phyloP scores from a whole-genome alignment of 2,797 vertebrate species.

The Salarias fasciatus region DNA sequence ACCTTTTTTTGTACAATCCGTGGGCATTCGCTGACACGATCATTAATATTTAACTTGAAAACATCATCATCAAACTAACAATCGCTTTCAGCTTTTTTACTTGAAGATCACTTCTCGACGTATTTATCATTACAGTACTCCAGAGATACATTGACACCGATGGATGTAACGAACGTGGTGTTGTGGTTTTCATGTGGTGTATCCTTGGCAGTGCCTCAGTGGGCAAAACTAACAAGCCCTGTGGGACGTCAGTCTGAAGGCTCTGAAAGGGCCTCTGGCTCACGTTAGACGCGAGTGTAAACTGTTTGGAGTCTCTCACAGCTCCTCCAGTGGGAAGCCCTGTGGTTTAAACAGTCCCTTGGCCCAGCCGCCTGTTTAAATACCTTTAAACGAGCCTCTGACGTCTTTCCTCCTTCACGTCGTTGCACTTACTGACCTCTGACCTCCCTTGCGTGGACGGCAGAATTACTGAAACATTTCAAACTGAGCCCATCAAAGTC shows the following conservation, averaged over 20 bases:
- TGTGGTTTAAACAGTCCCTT: constrained; percentile 3
- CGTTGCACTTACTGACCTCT: constrained; percentile 16
- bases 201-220: constrained; percentile 31
- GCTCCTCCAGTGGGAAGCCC: constrained; percentile 1
- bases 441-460: constrained; percentile 17
- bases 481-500: constrained; percentile 5
- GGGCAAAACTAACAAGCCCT: constrained; percentile 26
- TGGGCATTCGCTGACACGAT: constrained; percentile 24
- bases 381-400: constrained; percentile 28
- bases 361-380: constrained; percentile 4
- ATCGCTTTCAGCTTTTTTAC: constrained; percentile 20
- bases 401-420: constrained; percentile 10
- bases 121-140: constrained; percentile 18
- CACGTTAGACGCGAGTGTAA: constrained; percentile 7
- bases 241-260: constrained; percentile 23
- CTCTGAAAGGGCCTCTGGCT: constrained; percentile 27
- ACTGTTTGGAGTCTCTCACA: constrained; percentile 26
- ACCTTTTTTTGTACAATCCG: constrained; percentile 18
- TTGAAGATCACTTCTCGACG: constrained; percentile 22
- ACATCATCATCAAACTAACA: constrained; percentile 1
- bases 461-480: background rate
- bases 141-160: constrained; percentile 29
- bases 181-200: constrained; percentile 6
- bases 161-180: constrained; percentile 9
- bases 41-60: constrained; percentile 10